Base-by-base conservation (phyloP, 2,888 invertebrate species). In the Tachina fera region DNA sequence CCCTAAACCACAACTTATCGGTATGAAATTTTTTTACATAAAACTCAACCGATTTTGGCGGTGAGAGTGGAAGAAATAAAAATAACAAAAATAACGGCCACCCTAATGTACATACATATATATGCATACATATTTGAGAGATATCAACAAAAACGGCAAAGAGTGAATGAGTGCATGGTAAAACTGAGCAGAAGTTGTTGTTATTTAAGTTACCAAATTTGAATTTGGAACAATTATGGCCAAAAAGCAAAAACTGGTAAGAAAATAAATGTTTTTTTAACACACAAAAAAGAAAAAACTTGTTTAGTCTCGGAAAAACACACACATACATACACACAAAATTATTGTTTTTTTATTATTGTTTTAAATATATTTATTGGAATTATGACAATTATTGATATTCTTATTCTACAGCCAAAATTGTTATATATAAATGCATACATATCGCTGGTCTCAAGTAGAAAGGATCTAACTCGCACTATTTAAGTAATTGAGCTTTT, bases 161-260 rank as follows among this genome's bases (percentile, higher is more conserved):
- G 14, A 56, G 16, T 43, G 31, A 65, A 65, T 22, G 13, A 60
- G 16, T 58, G 47, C 45, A 31, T 31, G 31, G 0, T 31, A 53
- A 51, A 60, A 31, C 41, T 10, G 16, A 10, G 41, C 19, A 61
- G 49, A 9, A 22, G 11, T 63, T 75, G 19, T 51, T 61, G 39
- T 16, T 60, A 10, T 63, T 51, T 53, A 31, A 4, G 39, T 65
- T 65, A 65, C 53, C 31, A 53, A 53, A 63, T 71, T 19, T 72
- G 71, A 72, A 49, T 53, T 65, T 79, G 58, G 63, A 19, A 79
- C 79, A 72, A 47, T 72, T 79, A 14, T 65, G 56, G n/a, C 56
- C 45, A 63, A 56, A 56, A 65, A 72, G 63, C 53, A 60, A 58
- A 79, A 70, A 63, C 41, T 72, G 71, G 53, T n/a, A 56, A 56